Conservation (phyloP, 2,113 vertebrate genomes). For the Phylloscopus trochilus region DNA sequence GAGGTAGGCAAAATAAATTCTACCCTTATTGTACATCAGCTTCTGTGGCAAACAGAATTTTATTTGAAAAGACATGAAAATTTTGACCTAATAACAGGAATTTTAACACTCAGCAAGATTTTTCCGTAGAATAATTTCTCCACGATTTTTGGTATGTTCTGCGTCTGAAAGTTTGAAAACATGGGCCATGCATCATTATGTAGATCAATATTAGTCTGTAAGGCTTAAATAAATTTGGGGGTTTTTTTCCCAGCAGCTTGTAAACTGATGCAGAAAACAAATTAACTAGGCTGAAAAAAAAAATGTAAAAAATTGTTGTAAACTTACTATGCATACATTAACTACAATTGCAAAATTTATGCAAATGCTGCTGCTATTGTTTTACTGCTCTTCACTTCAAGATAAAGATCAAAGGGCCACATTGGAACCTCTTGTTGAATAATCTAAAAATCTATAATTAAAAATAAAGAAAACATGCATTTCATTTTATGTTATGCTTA, state of each 20-base stretch:
- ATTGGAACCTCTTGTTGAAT: neutral
- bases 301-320: neutral
- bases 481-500: neutral
- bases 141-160: neutral
- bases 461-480: neutral
- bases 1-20: neutral
- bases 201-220: neutral
- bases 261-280: neutral
- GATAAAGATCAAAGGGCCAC: neutral
- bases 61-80: neutral
- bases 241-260: neutral
- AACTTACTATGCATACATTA: neutral
- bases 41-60: neutral
- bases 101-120: neutral
- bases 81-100: fast-evolving
- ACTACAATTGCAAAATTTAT: neutral
- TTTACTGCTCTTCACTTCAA: neutral
- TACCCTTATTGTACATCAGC: neutral
- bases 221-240: neutral
- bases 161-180: neutral
- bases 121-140: neutral
- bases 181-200: neutral
- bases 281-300: neutral
- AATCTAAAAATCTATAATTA: neutral
- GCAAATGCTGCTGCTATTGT: neutral